Evolutionary conservation across 2,797 vertebrate species (phyloP).

Genomic region (Crenichthys baileyi): DNA sequence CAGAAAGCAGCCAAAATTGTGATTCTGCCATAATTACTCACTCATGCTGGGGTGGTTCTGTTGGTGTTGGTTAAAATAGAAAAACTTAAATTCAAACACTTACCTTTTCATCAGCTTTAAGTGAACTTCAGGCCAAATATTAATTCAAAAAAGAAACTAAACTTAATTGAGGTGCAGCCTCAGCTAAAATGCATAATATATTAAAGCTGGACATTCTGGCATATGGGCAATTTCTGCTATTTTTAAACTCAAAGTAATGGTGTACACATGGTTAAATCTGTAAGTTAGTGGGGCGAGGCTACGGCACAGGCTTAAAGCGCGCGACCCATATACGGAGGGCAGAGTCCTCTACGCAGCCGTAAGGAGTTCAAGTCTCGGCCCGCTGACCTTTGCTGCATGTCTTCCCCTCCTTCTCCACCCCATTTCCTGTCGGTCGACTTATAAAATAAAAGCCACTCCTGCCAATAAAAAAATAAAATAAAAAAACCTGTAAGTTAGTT

Average conservation of each 20-base stretch:
- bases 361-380: too few relatives aligned
- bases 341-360: too few relatives aligned
- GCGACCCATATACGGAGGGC: too few relatives aligned
- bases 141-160: constrained; percentile 15
- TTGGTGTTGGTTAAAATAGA: constrained; percentile 27
- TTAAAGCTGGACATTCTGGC: constrained; percentile 26
- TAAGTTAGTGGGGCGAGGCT: background rate
- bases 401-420: too few relatives aligned
- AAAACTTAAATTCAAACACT: constrained; percentile 28
- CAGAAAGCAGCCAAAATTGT: constrained; percentile 17
- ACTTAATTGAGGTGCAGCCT: constrained; percentile 26
- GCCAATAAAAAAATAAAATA: too few relatives aligned
- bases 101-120: constrained; percentile 27
- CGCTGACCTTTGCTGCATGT: too few relatives aligned
- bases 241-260: background rate
- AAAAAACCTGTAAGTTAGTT: constrained; percentile 5
- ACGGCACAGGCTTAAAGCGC: too few relatives aligned
- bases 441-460: too few relatives aligned
- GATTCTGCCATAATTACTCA: constrained; percentile 13
- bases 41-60: constrained; percentile 16
- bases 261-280: too few relatives aligned
- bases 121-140: constrained; percentile 32
- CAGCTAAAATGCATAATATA: constrained; percentile 37
- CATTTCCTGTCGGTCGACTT: too few relatives aligned
- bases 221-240: too few relatives aligned